These are phyloP conservation scores for Fragum sueziense DNA, from an alignment of 2,888 invertebrate species.

Conservation along the genomic window DNA sequence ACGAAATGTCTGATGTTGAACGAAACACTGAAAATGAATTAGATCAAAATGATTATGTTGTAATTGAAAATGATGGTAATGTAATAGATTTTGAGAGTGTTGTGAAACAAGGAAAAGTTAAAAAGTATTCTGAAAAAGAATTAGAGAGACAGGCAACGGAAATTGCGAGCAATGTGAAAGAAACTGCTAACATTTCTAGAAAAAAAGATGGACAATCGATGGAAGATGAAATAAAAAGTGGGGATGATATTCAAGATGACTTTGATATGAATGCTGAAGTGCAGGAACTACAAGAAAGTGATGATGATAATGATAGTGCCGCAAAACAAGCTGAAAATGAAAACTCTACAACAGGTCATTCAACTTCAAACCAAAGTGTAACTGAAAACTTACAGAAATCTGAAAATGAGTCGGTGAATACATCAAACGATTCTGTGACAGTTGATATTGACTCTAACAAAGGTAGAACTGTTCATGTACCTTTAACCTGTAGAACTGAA, in stretches of 20 bases:
- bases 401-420: neutral
- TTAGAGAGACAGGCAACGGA: no score
- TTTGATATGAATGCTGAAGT: neutral
- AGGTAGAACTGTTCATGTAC: neutral
- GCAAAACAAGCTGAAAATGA: neutral
- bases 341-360: no score
- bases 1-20: slow-evolving; percentile 14
- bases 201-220: no score
- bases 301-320: neutral
- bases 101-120: no score
- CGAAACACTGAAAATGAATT: slow-evolving; percentile 26
- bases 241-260: neutral
- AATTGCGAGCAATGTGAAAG: no score
- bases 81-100: no score
- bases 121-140: no score
- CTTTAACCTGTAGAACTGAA: neutral
- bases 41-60: no score
- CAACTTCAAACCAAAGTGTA: neutral
- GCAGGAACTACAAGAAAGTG: neutral
- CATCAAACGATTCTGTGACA: neutral
- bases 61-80: no score
- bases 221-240: neutral
- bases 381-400: neutral
- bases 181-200: no score
- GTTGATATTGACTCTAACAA: neutral